Conservation (phyloP, 1,140 invertebrate genomes). For the Agrilus planipennis region DNA sequence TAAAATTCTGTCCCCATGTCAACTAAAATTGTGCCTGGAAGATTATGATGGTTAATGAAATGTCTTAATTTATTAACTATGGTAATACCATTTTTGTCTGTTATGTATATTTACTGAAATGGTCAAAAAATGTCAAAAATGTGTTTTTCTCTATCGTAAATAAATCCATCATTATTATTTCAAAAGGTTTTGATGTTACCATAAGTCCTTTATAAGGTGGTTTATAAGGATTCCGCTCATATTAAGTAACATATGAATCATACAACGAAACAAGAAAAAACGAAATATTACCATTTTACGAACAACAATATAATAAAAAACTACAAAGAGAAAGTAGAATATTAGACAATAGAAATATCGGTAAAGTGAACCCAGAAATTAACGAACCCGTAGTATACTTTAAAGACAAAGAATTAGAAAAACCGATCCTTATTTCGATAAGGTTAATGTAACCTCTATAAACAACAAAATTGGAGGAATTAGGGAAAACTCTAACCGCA, state of each 20-base stretch:
- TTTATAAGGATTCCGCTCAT: background rate
- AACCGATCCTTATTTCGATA: constrained; percentile 5
- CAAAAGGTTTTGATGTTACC: too few species aligned
- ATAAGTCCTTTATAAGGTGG: too few species aligned
- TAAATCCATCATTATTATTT: too few species aligned
- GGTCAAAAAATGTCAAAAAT: too few species aligned
- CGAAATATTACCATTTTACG: constrained; percentile 10
- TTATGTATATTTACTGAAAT: too few species aligned
- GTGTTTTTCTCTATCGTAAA: too few species aligned
- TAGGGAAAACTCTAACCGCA: background rate
- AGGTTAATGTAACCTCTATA: constrained; percentile 1
- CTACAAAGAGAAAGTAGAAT: constrained; percentile 6
- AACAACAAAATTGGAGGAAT: constrained; percentile 3
- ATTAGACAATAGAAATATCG: constrained; percentile 7
- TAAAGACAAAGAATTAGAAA: constrained; percentile 6
- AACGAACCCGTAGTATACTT: constrained; percentile 8
- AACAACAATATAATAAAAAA: constrained; percentile 8
- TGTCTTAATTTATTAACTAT: too few species aligned
- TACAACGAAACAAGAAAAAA: constrained; percentile 10
- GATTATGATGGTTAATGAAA: too few species aligned
- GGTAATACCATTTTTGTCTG: too few species aligned
- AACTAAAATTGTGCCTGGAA: too few species aligned
- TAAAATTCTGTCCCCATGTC: too few species aligned
- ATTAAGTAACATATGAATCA: background rate
- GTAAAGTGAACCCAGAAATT: constrained; percentile 4